Evolutionary conservation across 2,113 vertebrate genomes (phyloP).

Genomic region (cat (Felis catus)): F.catus_Fca126_mat1.0 CM031418.1:63341501-63342000

Average conservation of each 20-base stretch:
- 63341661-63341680: neutral
- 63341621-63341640: neutral
- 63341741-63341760: neutral
- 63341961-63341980: neutral
- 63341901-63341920: neutral
- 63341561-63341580: neutral
- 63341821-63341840: neutral
- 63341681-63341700: neutral
- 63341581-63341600: neutral
- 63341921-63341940: neutral
- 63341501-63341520: neutral
- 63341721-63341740: neutral
- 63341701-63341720: neutral
- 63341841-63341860: neutral
- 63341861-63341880: neutral
- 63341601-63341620: neutral
- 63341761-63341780: neutral
- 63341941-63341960: neutral
- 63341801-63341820: neutral
- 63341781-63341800: neutral
- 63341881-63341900: neutral
- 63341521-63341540: neutral
- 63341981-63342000: neutral
- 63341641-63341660: neutral
- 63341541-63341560: neutral